Conservation (phyloP, 2,888 invertebrate genomes). For the Acrobeloides nanus region DNA sequence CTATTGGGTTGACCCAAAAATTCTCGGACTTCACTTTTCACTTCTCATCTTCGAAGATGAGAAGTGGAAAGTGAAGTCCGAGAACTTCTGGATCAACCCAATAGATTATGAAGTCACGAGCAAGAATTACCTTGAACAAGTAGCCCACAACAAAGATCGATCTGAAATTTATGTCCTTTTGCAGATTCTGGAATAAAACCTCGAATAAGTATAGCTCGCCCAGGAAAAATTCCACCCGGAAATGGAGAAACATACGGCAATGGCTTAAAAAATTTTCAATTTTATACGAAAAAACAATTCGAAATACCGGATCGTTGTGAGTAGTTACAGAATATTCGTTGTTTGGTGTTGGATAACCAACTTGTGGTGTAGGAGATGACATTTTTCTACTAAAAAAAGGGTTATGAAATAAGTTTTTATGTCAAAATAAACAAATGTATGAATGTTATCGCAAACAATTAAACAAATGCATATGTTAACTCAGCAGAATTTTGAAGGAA, state of each 20-base stretch:
- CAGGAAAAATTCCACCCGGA: slow-evolving; percentile 44
- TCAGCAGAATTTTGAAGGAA: too few species aligned
- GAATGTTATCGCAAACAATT: neutral
- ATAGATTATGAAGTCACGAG: neutral
- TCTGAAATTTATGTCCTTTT: slow-evolving; percentile 25
- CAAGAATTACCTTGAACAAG: slow-evolving; percentile 32
- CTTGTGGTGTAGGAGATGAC: too few species aligned
- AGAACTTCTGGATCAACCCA: too few species aligned
- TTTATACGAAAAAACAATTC: neutral
- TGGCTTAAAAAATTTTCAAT: slow-evolving; percentile 22
- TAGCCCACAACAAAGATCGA: slow-evolving; percentile 48
- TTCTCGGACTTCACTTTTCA: too few species aligned
- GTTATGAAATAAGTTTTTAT: neutral
- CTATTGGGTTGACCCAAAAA: too few species aligned
- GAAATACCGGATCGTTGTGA: neutral
- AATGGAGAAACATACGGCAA: slow-evolving; percentile 40
- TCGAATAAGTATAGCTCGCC: slow-evolving; percentile 35
- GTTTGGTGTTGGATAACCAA: too few species aligned
- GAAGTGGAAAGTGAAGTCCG: too few species aligned
- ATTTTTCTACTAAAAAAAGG: neutral
- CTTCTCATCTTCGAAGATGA: too few species aligned
- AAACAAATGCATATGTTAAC: too few species aligned
- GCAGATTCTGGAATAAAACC: slow-evolving; percentile 27
- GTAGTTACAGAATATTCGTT: too few species aligned
- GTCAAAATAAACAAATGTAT: slow-evolving; percentile 1